Evolutionary conservation across 1,140 invertebrate species (phyloP).

Genomic region (Brachionus rubens): DNA sequence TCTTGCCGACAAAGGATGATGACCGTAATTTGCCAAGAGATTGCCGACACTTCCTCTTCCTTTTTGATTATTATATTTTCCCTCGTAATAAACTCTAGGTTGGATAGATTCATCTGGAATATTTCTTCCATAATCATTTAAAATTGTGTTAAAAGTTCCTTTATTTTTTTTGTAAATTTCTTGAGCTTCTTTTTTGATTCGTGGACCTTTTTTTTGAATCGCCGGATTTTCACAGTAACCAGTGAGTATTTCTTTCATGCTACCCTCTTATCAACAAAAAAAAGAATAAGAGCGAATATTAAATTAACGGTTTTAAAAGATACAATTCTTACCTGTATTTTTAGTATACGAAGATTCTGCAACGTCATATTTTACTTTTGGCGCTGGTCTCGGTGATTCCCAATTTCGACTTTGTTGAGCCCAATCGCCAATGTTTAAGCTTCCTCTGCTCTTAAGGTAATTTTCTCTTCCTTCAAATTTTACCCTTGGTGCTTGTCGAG

Average conservation of each 20-base stretch:
- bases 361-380: constrained; percentile 23
- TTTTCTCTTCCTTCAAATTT: constrained; percentile 44
- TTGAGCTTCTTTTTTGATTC: constrained; percentile 25
- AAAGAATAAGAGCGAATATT: background rate
- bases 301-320: background rate
- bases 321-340: constrained; percentile 3
- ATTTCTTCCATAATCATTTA: constrained; percentile 23
- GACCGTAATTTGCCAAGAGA: constrained; percentile 24
- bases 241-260: constrained; percentile 31
- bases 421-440: constrained; percentile 6
- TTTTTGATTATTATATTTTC: constrained; percentile 40
- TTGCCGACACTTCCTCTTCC: constrained; percentile 28
- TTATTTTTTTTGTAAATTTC: constrained; percentile 43
- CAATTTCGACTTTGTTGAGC: background rate
- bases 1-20: constrained; percentile 23
- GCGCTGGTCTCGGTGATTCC: background rate
- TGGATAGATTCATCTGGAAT: background rate
- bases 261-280: constrained; percentile 31
- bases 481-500: constrained; percentile 1
- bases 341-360: background rate
- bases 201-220: constrained; percentile 4
- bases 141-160: constrained; percentile 21
- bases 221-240: constrained; percentile 16
- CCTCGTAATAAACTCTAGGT: constrained; percentile 36
- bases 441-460: constrained; percentile 17